Evolutionary conservation across 2,888 invertebrate species (phyloP), one percentile per base, ranked within the genome.

Genomic region (Temnothorax ravouxi): DNA sequence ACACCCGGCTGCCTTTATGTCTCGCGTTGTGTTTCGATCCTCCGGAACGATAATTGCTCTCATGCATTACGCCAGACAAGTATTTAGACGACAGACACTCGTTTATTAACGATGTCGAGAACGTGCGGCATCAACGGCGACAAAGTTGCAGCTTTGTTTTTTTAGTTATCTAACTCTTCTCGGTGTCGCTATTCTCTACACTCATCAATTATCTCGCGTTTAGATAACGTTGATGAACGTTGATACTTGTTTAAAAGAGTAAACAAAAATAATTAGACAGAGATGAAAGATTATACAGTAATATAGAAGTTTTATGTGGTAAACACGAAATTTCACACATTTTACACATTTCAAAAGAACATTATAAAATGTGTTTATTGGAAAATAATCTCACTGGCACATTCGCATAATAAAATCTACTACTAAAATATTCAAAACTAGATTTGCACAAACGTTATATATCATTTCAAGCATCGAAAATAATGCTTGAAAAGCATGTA

Each of bases 51-150:
- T 54, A 38, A 72, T 72, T 41, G 54, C 15, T 72, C 21, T 72
- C 38, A 25, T 21, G 15, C 11, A 56, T 56, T 72, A 72, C 25
- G 41, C 38, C 21, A 72, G 11, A 5, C 56, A 15, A 59, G 38
- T 38, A 72, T 56, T 56, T 25, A 56, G 56, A 18, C 72, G 56
- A 72, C 25, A 72, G 59, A 56, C 25, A 56, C 44, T 25, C 66
- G 44, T 72, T 72, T 72, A 25, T 59, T 41, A 72, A 72, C 38
- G 21, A 9, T 11, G 11, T 41, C 21, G 54, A n/a, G 15, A 38
- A 72, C 11, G 29, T n/a, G 50, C 34, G 15, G 8, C 50, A 71
- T 34, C n/a, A 29, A 15, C 21, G 38, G 6, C 21, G 5, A 66
- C 21, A 21, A 54, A 38, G 38, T 72, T 72, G 38, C 56, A 72